Percentiles rank a stretch among this genome's conserved stretches.
Evolutionary conservation across 35 echinoderm and acorn worm genomes (phyloP).

Genomic region (Stichopus chloronotus): DNA sequence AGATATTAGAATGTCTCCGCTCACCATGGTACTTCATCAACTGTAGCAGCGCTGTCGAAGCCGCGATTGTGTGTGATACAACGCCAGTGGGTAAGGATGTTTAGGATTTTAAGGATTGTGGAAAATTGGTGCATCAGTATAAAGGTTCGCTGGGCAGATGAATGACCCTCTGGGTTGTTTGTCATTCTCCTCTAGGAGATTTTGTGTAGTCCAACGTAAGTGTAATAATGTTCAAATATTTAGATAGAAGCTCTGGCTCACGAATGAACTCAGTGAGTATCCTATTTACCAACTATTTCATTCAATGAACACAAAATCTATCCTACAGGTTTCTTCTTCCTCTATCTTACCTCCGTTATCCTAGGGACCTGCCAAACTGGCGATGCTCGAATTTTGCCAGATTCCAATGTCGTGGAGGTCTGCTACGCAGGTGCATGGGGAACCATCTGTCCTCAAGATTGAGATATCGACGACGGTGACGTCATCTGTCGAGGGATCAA

Average conservation of each 20-base stretch:
- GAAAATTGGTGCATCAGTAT: too few species aligned
- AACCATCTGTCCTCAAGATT: background rate
- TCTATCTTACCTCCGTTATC: background rate
- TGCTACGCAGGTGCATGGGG: slow-evolving; percentile 22
- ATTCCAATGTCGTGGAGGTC: background rate
- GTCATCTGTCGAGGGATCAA: background rate
- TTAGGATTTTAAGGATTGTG: too few species aligned
- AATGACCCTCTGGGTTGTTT: too few species aligned
- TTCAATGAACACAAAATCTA: too few species aligned
- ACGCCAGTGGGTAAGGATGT: background rate
- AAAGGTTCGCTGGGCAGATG: too few species aligned
- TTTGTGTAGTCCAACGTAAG: too few species aligned
- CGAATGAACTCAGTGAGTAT: too few species aligned
- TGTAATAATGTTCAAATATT: too few species aligned
- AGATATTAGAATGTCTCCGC: background rate
- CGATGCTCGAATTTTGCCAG: background rate
- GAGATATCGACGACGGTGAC: slow-evolving; percentile 8
- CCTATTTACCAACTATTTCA: too few species aligned
- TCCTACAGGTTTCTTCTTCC: background rate
- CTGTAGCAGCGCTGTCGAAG: background rate
- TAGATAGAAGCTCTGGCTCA: too few species aligned
- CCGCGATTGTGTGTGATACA: slow-evolving; percentile 7
- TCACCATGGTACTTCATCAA: background rate
- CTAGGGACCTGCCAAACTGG: background rate
- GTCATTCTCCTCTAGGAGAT: too few species aligned